Base-by-base conservation (phyloP, 2,797 vertebrate species). In the Thripadectes ignobilis region DNA sequence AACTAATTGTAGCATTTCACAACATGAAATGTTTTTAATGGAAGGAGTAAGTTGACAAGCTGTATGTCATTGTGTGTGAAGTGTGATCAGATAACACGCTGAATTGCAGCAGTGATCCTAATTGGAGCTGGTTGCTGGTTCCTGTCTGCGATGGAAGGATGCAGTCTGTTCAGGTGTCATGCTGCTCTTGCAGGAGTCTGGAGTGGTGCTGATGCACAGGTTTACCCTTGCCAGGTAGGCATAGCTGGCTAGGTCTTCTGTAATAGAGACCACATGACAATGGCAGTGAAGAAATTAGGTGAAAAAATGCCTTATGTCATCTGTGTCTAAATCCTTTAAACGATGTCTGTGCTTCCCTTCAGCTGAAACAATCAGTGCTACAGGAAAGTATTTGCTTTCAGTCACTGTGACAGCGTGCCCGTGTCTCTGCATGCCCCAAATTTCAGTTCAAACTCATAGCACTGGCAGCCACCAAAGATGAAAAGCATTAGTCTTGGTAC, bases 1-100 rank as follows among this genome's bases (percentile, higher is more conserved):
- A 87, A 52, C 55, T 91, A 39, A 92, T 10, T 73, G 91, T 69
- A 65, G 86, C 48, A 9, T 72, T 84, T 91, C 71, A 8, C 85
- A 85, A 67, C 54, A 10, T 48, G 12, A 17, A 51, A 48, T 32
- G 51, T 49, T 85, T 82, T 74, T 81, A 92, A 79, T 61, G 72
- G 52, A 62, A 85, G 84, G 74, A 88, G 4, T 20, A 24, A 23
- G 46, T 58, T 92, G 91, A 81, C 22, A 65, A 86, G 67, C 72
- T 57, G 57, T 36, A 14, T 22, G 41, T 87, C 62, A 51, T 57
- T 62, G 52, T 46, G 78, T 59, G 88, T 58, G 57, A 85, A 88
- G 79, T 58, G 75, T 77, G 73, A 61, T 81, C 83, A 88, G 81
- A 89, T 80, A 59, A 80, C 20, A 6, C 0, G 0, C 71, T 65